A percentile compares a stretch with the other conserved stretches of the same genome.
Evolutionary conservation across 2,797 vertebrate genomes (phyloP).

Genomic region (Thripadectes ignobilis): DNA sequence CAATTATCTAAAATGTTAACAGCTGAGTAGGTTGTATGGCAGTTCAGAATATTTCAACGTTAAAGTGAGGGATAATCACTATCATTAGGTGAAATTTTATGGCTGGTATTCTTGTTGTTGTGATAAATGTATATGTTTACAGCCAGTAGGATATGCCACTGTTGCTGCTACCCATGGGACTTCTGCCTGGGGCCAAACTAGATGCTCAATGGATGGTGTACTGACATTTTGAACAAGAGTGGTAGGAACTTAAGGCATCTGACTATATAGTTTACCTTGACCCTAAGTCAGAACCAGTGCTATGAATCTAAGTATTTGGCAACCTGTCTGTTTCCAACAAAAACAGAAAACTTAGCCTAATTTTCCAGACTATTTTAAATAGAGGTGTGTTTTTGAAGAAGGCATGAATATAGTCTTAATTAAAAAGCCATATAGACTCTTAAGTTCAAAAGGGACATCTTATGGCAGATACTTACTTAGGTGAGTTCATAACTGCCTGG

Average conservation of each 20-base stretch:
- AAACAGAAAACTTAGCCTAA: not conserved
- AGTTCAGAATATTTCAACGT: not conserved
- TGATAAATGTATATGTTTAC: not conserved
- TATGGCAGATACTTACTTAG: not conserved
- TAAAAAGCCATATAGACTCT: not conserved
- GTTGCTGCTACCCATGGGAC: not conserved
- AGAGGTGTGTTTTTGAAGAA: not conserved
- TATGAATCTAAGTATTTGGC: not conserved
- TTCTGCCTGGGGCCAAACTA: not conserved
- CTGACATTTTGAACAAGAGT: not conserved
- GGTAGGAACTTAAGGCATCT: not conserved
- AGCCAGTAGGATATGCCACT: not conserved
- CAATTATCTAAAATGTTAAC: slow-evolving; percentile 50
- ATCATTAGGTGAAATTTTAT: not conserved
- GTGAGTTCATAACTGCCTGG: not conserved
- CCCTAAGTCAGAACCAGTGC: not conserved
- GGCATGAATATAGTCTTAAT: not conserved
- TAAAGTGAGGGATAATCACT: slow-evolving; percentile 45
- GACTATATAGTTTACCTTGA: not conserved
- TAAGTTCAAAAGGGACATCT: not conserved
- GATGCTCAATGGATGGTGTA: not conserved
- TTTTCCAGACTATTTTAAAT: not conserved
- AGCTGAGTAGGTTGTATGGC: slow-evolving; percentile 36
- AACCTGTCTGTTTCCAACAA: not conserved
- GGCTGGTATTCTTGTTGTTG: not conserved